These are phyloP conservation scores for Meganola albula DNA, from an alignment of 2,888 invertebrate genomes.

Conservation along the genomic window DNA sequence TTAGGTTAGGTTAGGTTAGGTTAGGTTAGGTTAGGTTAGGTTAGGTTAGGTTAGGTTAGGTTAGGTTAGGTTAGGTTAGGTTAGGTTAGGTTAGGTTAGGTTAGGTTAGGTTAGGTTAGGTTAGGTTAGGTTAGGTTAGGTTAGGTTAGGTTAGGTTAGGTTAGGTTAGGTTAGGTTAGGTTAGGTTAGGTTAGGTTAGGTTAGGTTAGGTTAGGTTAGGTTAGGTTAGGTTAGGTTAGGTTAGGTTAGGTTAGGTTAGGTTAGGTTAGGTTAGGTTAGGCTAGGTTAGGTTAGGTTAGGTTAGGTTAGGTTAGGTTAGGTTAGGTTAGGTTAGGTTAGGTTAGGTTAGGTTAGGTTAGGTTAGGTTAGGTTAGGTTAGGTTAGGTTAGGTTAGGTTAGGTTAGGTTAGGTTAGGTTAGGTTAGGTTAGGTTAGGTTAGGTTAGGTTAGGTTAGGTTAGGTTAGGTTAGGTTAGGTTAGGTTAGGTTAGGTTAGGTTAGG, in stretches of 20 bases:
- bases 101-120: conserved; percentile 20
- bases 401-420: conserved; percentile 3
- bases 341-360: conserved; percentile 12
- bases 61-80: conserved; percentile 17
- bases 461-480: conserved; percentile 12
- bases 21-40: conserved; percentile 15
- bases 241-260: conserved; percentile 14
- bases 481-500: conserved; percentile 13
- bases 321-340: conserved; percentile 13
- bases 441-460: conserved; percentile 9
- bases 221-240: conserved; percentile 6
- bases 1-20: conserved; percentile 12
- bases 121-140: conserved; percentile 25
- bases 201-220: conserved; percentile 8
- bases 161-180: conserved; percentile 6
- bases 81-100: conserved; percentile 22
- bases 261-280: conserved; percentile 9
- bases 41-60: conserved; percentile 16
- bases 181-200: conserved; percentile 9
- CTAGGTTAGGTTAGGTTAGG: conserved; percentile 14
- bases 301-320: conserved; percentile 14
- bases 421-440: conserved; percentile 15
- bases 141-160: conserved; percentile 21
- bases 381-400: conserved; percentile 9
- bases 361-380: conserved; percentile 13